Base-by-base conservation (phyloP, 2,113 vertebrate species). In the Cochlearius cochlearius region DNA sequence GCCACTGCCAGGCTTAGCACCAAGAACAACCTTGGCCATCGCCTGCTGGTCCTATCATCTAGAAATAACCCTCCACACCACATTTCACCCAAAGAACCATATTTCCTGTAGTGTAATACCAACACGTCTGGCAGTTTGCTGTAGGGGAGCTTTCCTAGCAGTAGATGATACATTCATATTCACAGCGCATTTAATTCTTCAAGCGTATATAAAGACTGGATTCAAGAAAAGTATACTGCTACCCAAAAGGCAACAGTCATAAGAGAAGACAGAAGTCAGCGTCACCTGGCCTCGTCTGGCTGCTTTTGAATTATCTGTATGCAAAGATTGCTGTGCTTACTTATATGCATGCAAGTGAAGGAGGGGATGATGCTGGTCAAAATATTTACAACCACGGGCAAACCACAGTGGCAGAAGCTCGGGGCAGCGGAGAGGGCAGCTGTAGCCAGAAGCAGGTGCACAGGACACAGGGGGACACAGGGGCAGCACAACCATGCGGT, bases 401-500 rank as follows among this genome's bases (percentile, higher is more conserved):
- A 67, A 59, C 36, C 43, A 15, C 12, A 30, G 49, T 0, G 23
- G 20, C 56, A 55, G 73, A 30, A 32, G 32, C 85, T 75, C 52
- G 2, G 77, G 69, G 41, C 34, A 45, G 39, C 1, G 3, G 17
- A 43, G 12, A 32, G 38, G 13, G 55, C 0, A 12, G 32, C 0
- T 38, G 55, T 1, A 7, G 60, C 8, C 64, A 88, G 43, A 52
- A 62, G 30, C n/a, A 64, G 30, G 38, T 43, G 19, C 56, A 39
- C 50, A 39, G 36, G 41, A 52, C 80, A 39, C 0, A 1, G 23
- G 39, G 38, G 43, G 17, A 29, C 67, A 50, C 66, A 43, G 14
- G 30, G 30, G 73, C 32, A 62, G 47, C 66, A 67, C n/a, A 39
- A 1, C 19, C 34, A 36, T 1, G 0, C 1, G 0, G 50, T 1